Conservation (phyloP, 2,797 vertebrate species). For the Pelochelys cantorii region DNA sequence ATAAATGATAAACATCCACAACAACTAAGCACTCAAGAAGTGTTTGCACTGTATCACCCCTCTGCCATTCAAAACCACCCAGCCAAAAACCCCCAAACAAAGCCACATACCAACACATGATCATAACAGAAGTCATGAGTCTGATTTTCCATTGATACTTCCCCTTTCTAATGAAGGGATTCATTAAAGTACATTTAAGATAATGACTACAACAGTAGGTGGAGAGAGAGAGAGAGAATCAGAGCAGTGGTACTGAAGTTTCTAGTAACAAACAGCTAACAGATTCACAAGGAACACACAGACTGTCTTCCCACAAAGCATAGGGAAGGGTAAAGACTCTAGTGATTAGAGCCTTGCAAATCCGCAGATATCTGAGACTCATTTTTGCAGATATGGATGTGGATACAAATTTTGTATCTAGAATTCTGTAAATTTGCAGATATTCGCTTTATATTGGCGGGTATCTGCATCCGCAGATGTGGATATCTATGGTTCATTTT, state of each 20-base stretch:
- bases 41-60: background rate
- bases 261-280: background rate
- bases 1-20: fast-evolving
- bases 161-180: background rate
- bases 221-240: fast-evolving
- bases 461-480: too few relatives aligned
- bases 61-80: background rate
- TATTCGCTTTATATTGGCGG: too few relatives aligned
- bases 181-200: fast-evolving
- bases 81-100: background rate
- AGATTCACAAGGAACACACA: background rate
- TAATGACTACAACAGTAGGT: fast-evolving
- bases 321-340: background rate
- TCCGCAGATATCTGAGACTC: too few relatives aligned
- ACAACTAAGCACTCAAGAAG: background rate
- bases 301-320: background rate
- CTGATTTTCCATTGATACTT: background rate
- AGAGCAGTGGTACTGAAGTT: background rate
- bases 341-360: too few relatives aligned
- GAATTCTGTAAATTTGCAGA: too few relatives aligned
- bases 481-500: too few relatives aligned
- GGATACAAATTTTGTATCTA: too few relatives aligned
- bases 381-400: too few relatives aligned
- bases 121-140: background rate
- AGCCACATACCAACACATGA: fast-evolving